phyloP scores from a whole-genome alignment of 2,888 invertebrate genomes.

The Megalurothrips usitatus region DNA sequence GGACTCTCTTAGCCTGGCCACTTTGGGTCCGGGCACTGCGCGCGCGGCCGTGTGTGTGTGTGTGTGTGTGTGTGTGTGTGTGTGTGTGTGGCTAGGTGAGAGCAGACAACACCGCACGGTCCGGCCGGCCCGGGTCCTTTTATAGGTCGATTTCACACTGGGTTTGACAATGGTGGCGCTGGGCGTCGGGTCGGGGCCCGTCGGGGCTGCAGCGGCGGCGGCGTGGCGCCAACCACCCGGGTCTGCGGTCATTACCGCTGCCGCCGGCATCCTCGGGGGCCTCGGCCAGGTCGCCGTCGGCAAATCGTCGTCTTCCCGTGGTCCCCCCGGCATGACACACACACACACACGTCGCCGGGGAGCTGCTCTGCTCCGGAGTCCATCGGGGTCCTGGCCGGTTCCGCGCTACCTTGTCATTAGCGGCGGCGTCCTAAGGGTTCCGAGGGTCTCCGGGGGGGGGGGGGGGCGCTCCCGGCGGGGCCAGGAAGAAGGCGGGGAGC shows the following conservation, averaged over 20 bases:
- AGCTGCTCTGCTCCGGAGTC: neutral
- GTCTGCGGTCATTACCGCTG: neutral
- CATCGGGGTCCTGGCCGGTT: neutral
- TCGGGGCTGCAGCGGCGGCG: neutral
- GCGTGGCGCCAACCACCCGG: too few species aligned
- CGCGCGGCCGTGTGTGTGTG: too few species aligned
- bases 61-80: neutral
- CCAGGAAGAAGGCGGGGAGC: neutral
- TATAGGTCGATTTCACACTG: conserved; percentile 22
- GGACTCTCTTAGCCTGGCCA: too few species aligned
- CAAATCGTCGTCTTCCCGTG: neutral
- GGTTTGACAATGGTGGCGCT: conserved; percentile 16
- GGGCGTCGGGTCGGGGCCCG: neutral
- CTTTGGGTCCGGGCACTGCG: too few species aligned
- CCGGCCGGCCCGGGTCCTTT: neutral
- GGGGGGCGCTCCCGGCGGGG: neutral
- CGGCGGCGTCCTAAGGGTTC: too few species aligned
- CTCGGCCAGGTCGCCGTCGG: neutral
- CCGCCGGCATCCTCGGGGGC: neutral
- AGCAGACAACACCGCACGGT: neutral
- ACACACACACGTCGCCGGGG: neutral
- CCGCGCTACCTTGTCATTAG: neutral
- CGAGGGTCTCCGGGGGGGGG: neutral
- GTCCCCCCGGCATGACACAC: neutral
- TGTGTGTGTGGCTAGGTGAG: neutral